Evolutionary conservation across 1,140 invertebrate genomes (phyloP).

Genomic region (Centruroides vittatus): DNA sequence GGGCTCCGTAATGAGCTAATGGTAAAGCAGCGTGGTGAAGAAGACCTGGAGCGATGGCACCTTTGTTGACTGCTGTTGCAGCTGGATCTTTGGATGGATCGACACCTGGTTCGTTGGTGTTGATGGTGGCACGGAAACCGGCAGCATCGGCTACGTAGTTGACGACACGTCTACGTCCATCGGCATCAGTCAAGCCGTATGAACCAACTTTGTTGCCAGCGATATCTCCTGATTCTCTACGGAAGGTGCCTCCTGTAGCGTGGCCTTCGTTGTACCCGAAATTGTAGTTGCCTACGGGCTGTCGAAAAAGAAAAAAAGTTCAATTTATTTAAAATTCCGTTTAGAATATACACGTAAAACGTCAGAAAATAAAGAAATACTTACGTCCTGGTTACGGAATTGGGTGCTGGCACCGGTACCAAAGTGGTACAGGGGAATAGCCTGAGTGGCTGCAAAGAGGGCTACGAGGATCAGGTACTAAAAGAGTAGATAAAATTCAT

Average conservation of each 20-base stretch:
- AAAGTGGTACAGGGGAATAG: conserved; percentile 3
- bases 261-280: conserved; percentile 23
- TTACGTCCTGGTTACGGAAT: conserved; percentile 15
- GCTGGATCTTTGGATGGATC: conserved; percentile 19
- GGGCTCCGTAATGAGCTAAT: no score
- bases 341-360: neutral
- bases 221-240: conserved; percentile 17
- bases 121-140: conserved; percentile 21
- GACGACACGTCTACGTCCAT: conserved; percentile 19
- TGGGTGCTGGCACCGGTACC: conserved; percentile 11
- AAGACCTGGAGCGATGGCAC: conserved; percentile 5
- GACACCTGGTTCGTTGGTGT: conserved; percentile 17
- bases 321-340: neutral
- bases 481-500: no score
- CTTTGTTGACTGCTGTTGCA: conserved; percentile 19
- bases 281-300: conserved; percentile 7
- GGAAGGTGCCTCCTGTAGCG: conserved; percentile 20
- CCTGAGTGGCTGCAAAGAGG: conserved; percentile 14
- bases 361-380: neutral
- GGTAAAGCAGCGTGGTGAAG: neutral
- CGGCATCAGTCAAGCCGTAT: conserved; percentile 19
- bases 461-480: conserved; percentile 10
- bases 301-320: neutral
- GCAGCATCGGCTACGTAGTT: conserved; percentile 24
- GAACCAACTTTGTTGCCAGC: conserved; percentile 18